Conservation (phyloP, 2,797 vertebrate species). For the Cryptoblepharus egeriae region DNA sequence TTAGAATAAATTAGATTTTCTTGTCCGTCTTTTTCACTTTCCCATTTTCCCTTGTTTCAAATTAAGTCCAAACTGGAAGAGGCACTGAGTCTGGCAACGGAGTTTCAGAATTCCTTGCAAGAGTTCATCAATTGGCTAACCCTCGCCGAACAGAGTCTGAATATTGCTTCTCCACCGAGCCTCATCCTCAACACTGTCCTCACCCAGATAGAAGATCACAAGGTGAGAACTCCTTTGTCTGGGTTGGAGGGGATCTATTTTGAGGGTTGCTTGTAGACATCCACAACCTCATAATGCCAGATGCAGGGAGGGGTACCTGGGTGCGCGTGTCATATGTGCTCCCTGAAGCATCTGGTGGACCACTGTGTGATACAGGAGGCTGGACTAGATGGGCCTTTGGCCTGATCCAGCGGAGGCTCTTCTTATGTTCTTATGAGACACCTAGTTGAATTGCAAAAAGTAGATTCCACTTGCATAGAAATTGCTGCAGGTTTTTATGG, state of each 20-base stretch:
- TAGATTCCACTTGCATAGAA: not conserved
- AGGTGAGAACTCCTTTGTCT: conserved; percentile 77
- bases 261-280: no score
- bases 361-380: no score
- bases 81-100: conserved; percentile 89
- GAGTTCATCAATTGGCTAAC: conserved; percentile 99
- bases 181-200: conserved; percentile 93
- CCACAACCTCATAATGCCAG: no score
- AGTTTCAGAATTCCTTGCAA: conserved; percentile 96
- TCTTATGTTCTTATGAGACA: no score
- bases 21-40: not conserved
- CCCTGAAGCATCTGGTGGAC: no score
- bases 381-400: no score
- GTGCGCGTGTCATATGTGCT: no score
- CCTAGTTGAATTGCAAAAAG: no score
- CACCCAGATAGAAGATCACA: conserved; percentile 97
- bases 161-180: conserved; percentile 90
- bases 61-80: conserved; percentile 93
- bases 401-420: no score
- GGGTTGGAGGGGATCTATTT: not conserved
- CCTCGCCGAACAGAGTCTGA: conserved; percentile 93
- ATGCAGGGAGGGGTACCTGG: no score
- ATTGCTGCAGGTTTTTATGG: not conserved
- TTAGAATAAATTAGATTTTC: not conserved
- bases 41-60: conserved; percentile 1